A percentile compares a stretch with the other conserved stretches of the same genome.
Conservation (phyloP, 2,797 vertebrate species). For the Lagodon rhomboides region DNA sequence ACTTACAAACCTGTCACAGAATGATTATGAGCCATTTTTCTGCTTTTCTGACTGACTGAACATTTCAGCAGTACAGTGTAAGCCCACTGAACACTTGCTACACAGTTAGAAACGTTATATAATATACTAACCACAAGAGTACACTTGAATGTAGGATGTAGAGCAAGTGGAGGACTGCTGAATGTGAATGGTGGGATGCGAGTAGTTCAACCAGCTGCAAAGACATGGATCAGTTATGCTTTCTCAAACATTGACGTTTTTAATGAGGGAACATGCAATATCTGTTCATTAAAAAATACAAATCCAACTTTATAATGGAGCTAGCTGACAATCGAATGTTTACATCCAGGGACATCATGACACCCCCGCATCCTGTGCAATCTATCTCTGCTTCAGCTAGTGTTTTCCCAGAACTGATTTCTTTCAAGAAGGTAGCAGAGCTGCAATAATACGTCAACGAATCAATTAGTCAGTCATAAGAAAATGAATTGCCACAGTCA, state of each 20-base stretch:
- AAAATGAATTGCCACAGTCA: no score
- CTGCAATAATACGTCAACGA: no score
- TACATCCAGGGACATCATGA: no score
- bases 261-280: neutral
- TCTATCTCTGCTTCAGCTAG: neutral
- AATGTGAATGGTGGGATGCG: slow-evolving; percentile 33
- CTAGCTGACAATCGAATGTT: neutral
- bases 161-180: slow-evolving; percentile 33
- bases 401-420: slow-evolving; percentile 2
- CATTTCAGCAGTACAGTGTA: slow-evolving; percentile 46
- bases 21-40: slow-evolving; percentile 66
- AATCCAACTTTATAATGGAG: neutral
- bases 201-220: slow-evolving; percentile 1
- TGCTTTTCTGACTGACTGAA: slow-evolving; percentile 67
- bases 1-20: slow-evolving; percentile 70
- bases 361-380: neutral
- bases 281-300: slow-evolving; percentile 14
- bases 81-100: slow-evolving; percentile 35
- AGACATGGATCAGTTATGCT: slow-evolving; percentile 7
- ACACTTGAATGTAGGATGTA: slow-evolving; percentile 49
- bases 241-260: slow-evolving; percentile 2
- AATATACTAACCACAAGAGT: slow-evolving; percentile 42
- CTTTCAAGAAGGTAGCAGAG: neutral
- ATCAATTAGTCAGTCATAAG: no score
- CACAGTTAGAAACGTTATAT: slow-evolving; percentile 59